Evolutionary conservation across 2,888 invertebrate species (phyloP), one percentile per base, ranked within the genome.

Genomic region (Hypsopygia costalis): DNA sequence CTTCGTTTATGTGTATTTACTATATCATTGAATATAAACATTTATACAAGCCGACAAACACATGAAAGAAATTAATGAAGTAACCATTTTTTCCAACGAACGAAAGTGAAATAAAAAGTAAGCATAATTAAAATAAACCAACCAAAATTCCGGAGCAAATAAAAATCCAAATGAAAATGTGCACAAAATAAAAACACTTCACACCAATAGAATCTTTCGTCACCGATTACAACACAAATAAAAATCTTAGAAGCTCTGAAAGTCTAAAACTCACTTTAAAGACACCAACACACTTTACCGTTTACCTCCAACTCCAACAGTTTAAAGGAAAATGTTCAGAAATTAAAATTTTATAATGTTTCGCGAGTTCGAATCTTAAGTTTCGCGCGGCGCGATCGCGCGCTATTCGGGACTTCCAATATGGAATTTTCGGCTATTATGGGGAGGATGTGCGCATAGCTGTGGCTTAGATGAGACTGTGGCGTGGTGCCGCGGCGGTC

Each of bases 391-490:
- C 73, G 70, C 63, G 61, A 62, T 60, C 71, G 54, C 77, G 79
- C 77, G 76, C 62, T 62, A 52, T 57, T 76, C 74, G 70, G 77
- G 73, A 68, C 57, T 62, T 62, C 67, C 68, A 71, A 67, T 73
- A 69, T 67, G 69, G 70, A 63, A 74, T 69, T 79, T 85, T 87
- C 79, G 86, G 82, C 77, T 86, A 83, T 80, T 75, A 73, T 73
- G 75, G 83, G 86, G 86, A 87, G 73, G 88, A 88, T 88, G 88
- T 71, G 79, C 82, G 76, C 88, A 86, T 87, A 86, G 86, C 88
- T 79, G 79, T 74, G 81, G 88, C 79, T 87, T 86, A 86, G 82
- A 86, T 79, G 86, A 85, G 88, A 88, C 88, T 88, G 88, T 87
- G 81, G 75, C 78, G 72, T 63, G 74, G 69, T 74, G 65, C 74